Percentiles rank a stretch among this genome's conserved stretches.
These are phyloP conservation scores for Echeneis naucrates DNA, from an alignment of 2,797 vertebrate species.

Conservation along the genomic window DNA sequence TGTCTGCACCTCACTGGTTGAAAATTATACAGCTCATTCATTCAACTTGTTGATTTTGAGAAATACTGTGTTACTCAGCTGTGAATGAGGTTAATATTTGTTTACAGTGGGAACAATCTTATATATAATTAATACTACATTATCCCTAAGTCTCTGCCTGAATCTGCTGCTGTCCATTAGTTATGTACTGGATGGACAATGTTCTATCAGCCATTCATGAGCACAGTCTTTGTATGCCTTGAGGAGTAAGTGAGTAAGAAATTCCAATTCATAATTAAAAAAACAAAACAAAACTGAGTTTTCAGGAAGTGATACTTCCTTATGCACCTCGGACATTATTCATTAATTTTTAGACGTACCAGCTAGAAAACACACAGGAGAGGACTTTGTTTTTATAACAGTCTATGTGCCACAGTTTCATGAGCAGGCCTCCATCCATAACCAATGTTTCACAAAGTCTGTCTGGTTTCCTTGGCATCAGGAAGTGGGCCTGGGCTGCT, in stretches of 20 bases:
- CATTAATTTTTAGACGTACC: slow-evolving; percentile 34
- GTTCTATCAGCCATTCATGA: slow-evolving; percentile 2
- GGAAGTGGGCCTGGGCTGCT: slow-evolving; percentile 56
- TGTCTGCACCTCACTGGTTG: slow-evolving; percentile 14
- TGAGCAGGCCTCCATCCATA: slow-evolving; percentile 17
- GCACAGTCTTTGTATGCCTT: background rate
- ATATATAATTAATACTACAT: background rate
- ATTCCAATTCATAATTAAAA: slow-evolving; percentile 16
- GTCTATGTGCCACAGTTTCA: slow-evolving; percentile 24
- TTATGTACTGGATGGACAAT: slow-evolving; percentile 11
- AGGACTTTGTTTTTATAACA: slow-evolving; percentile 4
- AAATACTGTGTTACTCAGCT: slow-evolving; percentile 14
- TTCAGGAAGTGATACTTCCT: slow-evolving; percentile 26
- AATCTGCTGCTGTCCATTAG: slow-evolving; percentile 15
- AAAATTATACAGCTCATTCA: slow-evolving; percentile 20
- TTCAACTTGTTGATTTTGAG: slow-evolving; percentile 12
- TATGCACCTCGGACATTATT: slow-evolving; percentile 3
- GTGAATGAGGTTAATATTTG: slow-evolving; percentile 21
- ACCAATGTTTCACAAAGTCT: slow-evolving; percentile 51
- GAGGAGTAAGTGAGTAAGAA: background rate
- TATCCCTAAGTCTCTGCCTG: background rate
- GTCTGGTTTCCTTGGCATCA: slow-evolving; percentile 65
- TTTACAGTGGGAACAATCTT: slow-evolving; percentile 30
- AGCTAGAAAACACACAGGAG: slow-evolving; percentile 14
- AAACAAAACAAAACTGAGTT: slow-evolving; percentile 12